These are phyloP conservation scores for Rotaria magnacalcarata DNA, from an alignment of 2,888 invertebrate genomes.

Conservation along the genomic window DNA sequence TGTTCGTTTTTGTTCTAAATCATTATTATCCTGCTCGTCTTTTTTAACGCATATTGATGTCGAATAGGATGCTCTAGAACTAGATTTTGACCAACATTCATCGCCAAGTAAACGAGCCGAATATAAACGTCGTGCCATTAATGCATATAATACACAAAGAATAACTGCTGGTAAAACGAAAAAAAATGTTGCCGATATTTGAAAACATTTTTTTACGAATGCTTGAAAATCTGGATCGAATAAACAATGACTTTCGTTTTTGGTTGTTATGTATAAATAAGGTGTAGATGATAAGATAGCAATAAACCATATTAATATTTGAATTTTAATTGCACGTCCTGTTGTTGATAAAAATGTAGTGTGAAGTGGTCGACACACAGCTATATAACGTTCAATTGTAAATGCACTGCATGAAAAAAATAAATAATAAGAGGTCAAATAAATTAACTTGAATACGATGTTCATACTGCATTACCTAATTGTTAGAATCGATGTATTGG, in stretches of 20 bases:
- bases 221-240: background rate
- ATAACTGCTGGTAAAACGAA: conserved; percentile 19
- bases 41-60: background rate
- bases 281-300: background rate
- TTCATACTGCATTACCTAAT: background rate
- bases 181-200: background rate
- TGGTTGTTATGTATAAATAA: background rate
- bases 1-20: no score
- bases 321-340: conserved; percentile 15
- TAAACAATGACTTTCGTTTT: background rate
- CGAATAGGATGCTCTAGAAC: background rate
- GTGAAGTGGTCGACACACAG: background rate
- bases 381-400: conserved; percentile 33
- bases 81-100: background rate
- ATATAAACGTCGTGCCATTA: conserved; percentile 20
- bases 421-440: background rate
- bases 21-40: background rate
- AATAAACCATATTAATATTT: conserved; percentile 18
- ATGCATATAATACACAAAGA: background rate
- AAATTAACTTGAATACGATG: no score
- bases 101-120: background rate
- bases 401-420: background rate
- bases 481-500: background rate
- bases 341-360: background rate
- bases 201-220: background rate